A percentile compares a stretch with the other conserved stretches of the same genome.
These are phyloP conservation scores for Aurelia aurita complex sp. Pacific DNA, from an alignment of 30 jellyfish, hydroid and myxozoan species.

Conservation along the genomic window DNA sequence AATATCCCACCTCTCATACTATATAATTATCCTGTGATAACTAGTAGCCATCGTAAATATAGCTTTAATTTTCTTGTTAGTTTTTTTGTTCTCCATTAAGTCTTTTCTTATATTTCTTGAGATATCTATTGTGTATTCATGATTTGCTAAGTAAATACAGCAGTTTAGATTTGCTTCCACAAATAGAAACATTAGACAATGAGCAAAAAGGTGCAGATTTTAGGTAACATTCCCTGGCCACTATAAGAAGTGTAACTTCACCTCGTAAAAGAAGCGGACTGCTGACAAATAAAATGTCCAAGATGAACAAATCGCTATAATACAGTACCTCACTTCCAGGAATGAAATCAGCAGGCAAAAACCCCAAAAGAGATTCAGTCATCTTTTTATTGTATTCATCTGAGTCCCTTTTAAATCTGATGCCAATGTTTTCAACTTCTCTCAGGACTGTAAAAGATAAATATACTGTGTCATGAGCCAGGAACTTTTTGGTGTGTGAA, in stretches of 20 bases:
- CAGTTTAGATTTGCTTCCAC: too few relatives aligned
- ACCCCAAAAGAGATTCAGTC: slow-evolving; percentile 60
- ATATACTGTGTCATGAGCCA: neutral
- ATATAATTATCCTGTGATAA: too few relatives aligned
- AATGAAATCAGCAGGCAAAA: slow-evolving; percentile 76
- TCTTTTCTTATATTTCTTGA: too few relatives aligned
- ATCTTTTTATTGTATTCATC: slow-evolving; percentile 69
- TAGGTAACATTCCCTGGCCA: neutral
- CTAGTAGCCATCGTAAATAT: too few relatives aligned
- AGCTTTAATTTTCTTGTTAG: too few relatives aligned
- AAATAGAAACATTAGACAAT: neutral
- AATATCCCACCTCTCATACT: too few relatives aligned
- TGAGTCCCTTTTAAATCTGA: slow-evolving; percentile 76
- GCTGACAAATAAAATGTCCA: too few relatives aligned
- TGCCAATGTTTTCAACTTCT: slow-evolving; percentile 90
- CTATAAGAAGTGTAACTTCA: neutral
- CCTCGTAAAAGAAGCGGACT: neutral
- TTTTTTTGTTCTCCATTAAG: neutral
- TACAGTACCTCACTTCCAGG: slow-evolving; percentile 80
- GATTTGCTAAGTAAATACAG: too few relatives aligned
- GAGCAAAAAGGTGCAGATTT: neutral
- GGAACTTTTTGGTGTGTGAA: too few relatives aligned
- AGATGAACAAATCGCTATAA: too few relatives aligned
- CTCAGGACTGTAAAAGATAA: slow-evolving; percentile 64
- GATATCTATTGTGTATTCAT: too few relatives aligned